Conservation (phyloP, 1,140 invertebrate genomes). For the Orchestia grillus region DNA sequence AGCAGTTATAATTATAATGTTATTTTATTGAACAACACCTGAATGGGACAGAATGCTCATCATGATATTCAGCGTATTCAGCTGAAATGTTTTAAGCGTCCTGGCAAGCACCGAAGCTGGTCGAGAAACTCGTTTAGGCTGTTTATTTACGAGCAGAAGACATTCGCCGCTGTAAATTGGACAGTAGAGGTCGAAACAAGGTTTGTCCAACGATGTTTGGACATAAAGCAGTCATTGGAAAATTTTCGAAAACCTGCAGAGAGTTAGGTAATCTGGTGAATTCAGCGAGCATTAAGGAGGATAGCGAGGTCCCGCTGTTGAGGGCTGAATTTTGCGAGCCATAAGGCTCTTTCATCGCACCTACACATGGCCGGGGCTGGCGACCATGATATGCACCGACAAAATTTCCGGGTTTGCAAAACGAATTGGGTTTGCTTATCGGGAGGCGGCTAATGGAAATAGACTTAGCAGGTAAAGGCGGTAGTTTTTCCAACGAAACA, state of each 20-base stretch:
- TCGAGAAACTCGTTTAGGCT: background rate
- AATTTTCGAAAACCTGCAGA: background rate
- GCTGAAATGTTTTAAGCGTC: background rate
- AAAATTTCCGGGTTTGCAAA: constrained; percentile 34
- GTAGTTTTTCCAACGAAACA: background rate
- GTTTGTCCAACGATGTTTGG: background rate
- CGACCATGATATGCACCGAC: background rate
- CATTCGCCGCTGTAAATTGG: background rate
- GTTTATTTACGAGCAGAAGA: background rate
- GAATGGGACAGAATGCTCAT: background rate
- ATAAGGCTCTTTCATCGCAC: constrained; percentile 16
- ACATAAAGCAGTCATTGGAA: background rate
- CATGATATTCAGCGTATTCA: background rate
- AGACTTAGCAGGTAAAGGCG: background rate
- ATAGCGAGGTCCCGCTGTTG: background rate
- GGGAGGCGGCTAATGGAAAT: constrained; percentile 29
- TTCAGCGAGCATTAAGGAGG: constrained; percentile 11
- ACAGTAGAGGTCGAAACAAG: background rate
- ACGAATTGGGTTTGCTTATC: constrained; percentile 55
- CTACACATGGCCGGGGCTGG: background rate
- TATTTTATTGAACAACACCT: background rate
- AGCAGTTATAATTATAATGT: background rate
- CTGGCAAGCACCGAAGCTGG: background rate
- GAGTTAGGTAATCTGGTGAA: background rate
- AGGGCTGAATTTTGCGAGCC: constrained; percentile 2